Evolutionary conservation across 2,113 vertebrate genomes (phyloP), one percentile per base, ranked within the genome.

Genomic region (Gallinago jamesoni): DNA sequence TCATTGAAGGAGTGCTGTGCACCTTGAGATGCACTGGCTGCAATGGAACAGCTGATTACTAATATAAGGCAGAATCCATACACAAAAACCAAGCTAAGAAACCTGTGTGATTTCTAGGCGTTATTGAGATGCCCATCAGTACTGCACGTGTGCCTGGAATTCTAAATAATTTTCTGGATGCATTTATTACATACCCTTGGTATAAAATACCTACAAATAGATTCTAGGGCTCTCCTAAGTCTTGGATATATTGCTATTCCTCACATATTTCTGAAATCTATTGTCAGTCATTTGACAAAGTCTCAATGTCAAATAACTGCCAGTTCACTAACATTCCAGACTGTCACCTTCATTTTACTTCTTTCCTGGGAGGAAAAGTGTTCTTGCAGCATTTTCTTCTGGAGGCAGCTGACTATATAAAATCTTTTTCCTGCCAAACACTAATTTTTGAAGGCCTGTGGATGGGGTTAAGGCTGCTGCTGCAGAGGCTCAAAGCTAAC

Each of bases 271-370:
- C 76, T 93, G 89, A 85, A 82, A 47, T 79, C n/a, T 84, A 16
- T 77, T 93, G 87, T 94, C 84, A 88, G 63, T 62, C 17, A 14
- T 93, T 87, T 90, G 91, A 89, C 78, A 85, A 81, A 87, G 50
- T 69, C 63, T 83, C 59, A 23, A 0, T 50, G 72, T 93, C 72
- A 91, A 90, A 74, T 66, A 90, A 73, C 59, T 83, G 67, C 37
- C 24, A 55, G 70, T 80, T 91, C 70, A 57, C 74, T 66, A 22
- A 25, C 30, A 85, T 90, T 88, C 74, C 78, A 66, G 55, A 43
- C 50, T 83, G 75, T 85, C 81, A 70, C 78, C 55, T 77, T 88
- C 53, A 31, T 82, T 95, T 87, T 89, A 50, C 75, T 73, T 64
- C 62, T 84, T 94, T 86, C 23, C 33, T 83, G 81, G 55, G 45